phyloP scores from a whole-genome alignment of 2,888 invertebrate genomes.

The Phengaris arion region DNA sequence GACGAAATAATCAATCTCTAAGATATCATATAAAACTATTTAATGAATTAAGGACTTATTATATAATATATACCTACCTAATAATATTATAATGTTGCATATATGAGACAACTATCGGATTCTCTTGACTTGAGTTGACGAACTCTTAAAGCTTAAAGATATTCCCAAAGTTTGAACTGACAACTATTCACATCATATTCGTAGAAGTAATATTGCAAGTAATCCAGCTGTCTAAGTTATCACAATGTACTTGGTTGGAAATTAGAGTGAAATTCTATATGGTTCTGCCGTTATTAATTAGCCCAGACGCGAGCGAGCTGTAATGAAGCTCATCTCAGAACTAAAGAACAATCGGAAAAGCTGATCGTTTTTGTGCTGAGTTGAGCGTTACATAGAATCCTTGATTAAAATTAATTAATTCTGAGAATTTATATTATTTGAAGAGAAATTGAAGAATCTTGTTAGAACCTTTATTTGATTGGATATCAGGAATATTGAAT shows the following conservation, averaged over 20 bases:
- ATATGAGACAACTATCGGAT: background rate
- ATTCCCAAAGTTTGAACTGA: conserved; percentile 1
- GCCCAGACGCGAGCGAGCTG: conserved; percentile 11
- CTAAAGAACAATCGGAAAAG: conserved; percentile 26
- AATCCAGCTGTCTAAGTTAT: conserved; percentile 10
- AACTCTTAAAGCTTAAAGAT: background rate
- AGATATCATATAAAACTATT: too few relatives aligned
- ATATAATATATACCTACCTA: too few relatives aligned
- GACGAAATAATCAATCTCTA: too few relatives aligned
- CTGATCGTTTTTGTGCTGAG: conserved; percentile 29
- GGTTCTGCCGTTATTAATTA: conserved; percentile 25
- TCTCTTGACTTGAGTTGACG: background rate
- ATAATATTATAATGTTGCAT: background rate
- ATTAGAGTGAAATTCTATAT: conserved; percentile 22
- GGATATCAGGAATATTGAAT: background rate
- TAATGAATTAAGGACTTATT: too few relatives aligned
- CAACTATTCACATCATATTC: background rate
- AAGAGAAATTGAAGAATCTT: background rate
- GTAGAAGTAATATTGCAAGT: background rate
- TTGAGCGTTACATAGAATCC: conserved; percentile 7
- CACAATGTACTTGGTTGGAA: conserved; percentile 18
- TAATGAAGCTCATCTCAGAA: conserved; percentile 27
- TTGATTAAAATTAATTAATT: conserved; percentile 17
- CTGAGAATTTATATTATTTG: conserved; percentile 4
- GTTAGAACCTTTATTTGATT: background rate